Conservation (phyloP, 2,113 vertebrate genomes). For the Anser brachyrhynchus region DNA sequence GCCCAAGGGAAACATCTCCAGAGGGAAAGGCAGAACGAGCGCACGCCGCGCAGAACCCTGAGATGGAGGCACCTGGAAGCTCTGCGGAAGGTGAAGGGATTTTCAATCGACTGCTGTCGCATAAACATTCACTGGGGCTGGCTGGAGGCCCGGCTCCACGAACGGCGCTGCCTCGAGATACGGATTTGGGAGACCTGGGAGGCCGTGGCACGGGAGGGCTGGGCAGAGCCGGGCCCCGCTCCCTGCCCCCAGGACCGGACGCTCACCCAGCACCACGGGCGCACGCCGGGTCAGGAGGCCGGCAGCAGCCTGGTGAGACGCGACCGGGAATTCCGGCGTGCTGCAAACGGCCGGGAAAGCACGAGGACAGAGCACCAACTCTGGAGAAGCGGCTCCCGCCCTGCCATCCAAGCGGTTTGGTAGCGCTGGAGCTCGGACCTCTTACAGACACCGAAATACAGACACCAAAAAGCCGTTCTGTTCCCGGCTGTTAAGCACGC, state of each 20-base stretch:
- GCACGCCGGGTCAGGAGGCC: no score
- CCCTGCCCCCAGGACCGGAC: no score
- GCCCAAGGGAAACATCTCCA: background rate
- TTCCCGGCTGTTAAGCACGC: background rate
- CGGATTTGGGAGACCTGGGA: background rate
- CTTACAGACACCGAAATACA: background rate
- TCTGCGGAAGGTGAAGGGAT: background rate
- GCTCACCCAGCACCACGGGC: no score
- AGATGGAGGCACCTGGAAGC: background rate
- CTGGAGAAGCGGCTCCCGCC: background rate
- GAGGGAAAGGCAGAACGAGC: background rate
- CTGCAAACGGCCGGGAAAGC: background rate
- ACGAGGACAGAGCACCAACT: background rate
- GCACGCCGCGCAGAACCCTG: background rate
- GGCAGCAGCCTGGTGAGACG: background rate
- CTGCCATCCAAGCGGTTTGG: background rate
- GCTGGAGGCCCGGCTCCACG: background rate
- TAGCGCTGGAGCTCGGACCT: background rate
- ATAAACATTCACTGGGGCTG: background rate
- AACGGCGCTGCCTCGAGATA: background rate
- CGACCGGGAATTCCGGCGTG: no score
- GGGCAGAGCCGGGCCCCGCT: no score
- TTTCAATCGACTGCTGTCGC: background rate
- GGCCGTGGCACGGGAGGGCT: background rate
- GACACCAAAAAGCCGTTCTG: background rate